These are phyloP conservation scores for Penaeus chinensis DNA, from an alignment of 1,140 invertebrate genomes.

Conservation along the genomic window DNA sequence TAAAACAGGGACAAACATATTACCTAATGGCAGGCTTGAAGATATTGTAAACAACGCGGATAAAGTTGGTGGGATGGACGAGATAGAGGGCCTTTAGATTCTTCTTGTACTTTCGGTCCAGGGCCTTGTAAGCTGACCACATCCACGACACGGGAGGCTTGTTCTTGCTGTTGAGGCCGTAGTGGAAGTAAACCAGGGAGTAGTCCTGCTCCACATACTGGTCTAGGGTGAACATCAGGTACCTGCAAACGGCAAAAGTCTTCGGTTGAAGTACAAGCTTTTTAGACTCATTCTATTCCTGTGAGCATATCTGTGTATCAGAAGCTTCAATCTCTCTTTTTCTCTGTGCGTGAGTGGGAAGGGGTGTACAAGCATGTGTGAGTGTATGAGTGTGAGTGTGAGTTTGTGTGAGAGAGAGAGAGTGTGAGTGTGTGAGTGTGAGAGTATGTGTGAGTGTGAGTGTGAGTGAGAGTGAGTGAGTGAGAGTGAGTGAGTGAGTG, in stretches of 20 bases:
- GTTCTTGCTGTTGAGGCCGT: constrained; percentile 95
- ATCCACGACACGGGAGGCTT: constrained; percentile 96
- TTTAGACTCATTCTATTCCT: too few relatives aligned
- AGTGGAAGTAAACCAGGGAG: constrained; percentile 98
- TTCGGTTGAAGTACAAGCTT: background rate
- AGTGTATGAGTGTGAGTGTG: too few relatives aligned
- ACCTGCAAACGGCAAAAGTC: constrained; percentile 74
- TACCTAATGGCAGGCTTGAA: constrained; percentile 93
- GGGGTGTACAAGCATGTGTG: too few relatives aligned
- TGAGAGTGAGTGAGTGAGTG: too few relatives aligned
- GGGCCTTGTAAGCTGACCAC: constrained; percentile 97
- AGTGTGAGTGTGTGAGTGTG: too few relatives aligned
- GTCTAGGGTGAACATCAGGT: constrained; percentile 94
- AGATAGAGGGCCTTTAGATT: constrained; percentile 98
- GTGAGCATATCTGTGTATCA: too few relatives aligned
- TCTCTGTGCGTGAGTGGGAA: too few relatives aligned
- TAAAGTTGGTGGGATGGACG: constrained; percentile 98
- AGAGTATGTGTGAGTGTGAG: too few relatives aligned
- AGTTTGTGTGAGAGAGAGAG: too few relatives aligned
- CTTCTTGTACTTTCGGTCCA: constrained; percentile 99
- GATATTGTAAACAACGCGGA: constrained; percentile 94
- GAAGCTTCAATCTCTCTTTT: too few relatives aligned
- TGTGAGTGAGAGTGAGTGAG: too few relatives aligned
- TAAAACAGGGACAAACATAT: background rate
- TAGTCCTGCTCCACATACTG: constrained; percentile 99